phyloP scores from a whole-genome alignment of 2,797 vertebrate genomes.

The Mormyrus hasselquistii region DNA sequence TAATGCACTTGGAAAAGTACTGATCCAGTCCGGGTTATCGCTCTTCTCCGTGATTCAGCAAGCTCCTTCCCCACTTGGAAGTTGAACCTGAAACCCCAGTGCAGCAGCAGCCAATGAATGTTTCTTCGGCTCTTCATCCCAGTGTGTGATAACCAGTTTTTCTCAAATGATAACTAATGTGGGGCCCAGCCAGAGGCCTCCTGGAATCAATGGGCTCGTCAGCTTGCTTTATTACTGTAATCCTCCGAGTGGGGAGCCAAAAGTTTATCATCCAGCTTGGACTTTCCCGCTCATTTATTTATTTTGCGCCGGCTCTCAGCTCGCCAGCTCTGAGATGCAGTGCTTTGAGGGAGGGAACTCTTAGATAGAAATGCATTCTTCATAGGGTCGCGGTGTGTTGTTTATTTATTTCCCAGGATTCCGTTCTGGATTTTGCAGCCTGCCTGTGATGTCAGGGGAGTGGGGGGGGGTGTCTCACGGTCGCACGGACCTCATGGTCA shows the following conservation, averaged over 20 bases:
- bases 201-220: conserved; percentile 23
- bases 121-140: not conserved
- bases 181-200: conserved; percentile 17
- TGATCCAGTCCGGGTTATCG: not conserved
- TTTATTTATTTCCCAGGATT: conserved; percentile 5
- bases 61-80: not conserved
- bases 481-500: conserved; percentile 32
- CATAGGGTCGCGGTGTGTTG: not conserved
- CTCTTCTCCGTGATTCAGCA: not conserved
- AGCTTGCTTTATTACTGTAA: conserved; percentile 23
- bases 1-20: not conserved
- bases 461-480: not conserved
- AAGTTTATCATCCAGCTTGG: conserved; percentile 20
- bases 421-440: not conserved
- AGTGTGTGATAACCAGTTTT: conserved; percentile 3
- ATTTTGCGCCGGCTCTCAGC: not conserved
- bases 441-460: not conserved
- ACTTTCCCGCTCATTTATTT: conserved; percentile 3
- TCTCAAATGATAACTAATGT: conserved; percentile 24
- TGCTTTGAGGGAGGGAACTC: not conserved
- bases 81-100: not conserved
- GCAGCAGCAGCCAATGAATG: not conserved
- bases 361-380: not conserved
- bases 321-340: not conserved
- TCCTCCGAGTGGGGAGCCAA: conserved; percentile 13